Evolutionary conservation across 2,797 vertebrate species (phyloP).

Genomic region (Meriones psammophilus): DNA sequence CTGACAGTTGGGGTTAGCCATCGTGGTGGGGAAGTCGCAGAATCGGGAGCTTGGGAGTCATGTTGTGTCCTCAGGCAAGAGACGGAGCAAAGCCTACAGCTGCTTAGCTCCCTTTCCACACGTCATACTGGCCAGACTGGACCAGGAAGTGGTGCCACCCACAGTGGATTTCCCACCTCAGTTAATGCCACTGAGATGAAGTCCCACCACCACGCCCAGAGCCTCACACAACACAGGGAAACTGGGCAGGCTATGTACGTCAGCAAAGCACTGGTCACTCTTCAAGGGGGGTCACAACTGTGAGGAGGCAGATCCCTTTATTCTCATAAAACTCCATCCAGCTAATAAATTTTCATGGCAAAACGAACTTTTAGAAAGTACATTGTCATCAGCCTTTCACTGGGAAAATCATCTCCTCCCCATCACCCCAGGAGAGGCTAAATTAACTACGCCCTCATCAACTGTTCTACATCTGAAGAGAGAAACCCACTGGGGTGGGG

Average conservation of each 20-base stretch:
- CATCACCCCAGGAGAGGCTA: conserved; percentile 61
- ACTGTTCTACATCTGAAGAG: conserved; percentile 81
- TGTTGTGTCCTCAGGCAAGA: neutral
- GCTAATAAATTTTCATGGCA: conserved; percentile 45
- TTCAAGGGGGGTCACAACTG: neutral
- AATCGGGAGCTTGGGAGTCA: neutral
- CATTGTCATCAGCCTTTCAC: conserved; percentile 38
- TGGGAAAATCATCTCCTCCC: conserved; percentile 34
- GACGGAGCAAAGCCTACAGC: neutral
- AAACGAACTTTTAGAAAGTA: conserved; percentile 48
- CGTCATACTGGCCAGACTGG: neutral
- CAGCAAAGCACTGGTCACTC: neutral
- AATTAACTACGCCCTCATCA: conserved; percentile 78
- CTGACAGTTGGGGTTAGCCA: neutral
- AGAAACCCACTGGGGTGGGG: conserved; percentile 52
- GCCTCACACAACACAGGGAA: neutral
- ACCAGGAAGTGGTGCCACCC: neutral
- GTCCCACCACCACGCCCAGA: neutral
- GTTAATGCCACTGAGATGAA: neutral
- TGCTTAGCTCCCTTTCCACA: too few species aligned
- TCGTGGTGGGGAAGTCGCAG: neutral
- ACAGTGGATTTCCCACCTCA: neutral
- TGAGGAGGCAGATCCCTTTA: neutral
- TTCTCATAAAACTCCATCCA: conserved; percentile 38
- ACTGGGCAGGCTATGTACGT: neutral